Evolutionary conservation across 2,797 vertebrate genomes (phyloP), one percentile per base, ranked within the genome.

Genomic region (Eospalax fontanierii): DNA sequence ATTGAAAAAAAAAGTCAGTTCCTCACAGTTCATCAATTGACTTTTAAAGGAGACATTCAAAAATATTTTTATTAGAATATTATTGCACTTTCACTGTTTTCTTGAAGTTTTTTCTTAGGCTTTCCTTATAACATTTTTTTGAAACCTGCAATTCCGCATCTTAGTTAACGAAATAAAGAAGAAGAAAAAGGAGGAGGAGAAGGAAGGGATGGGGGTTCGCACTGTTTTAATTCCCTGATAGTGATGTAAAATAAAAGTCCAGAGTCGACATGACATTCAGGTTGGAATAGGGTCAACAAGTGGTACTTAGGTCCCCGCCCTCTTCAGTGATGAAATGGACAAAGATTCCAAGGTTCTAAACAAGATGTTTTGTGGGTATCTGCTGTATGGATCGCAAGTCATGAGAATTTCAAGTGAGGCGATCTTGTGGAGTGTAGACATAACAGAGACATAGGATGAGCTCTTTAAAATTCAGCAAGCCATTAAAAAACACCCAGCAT

Each of bases 381-480:
- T 19, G 74, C 2, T 35, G 85, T 81, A 98, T 98, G 95, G 35
- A 91, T 98, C 96, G 98, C 93, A 96, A 97, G 98, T 97, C 89
- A 90, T 89, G 96, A 92, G 80, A 90, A 95, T 91, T 98, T 97
- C 70, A 96, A 96, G 66, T 0, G 2, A 96, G 96, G 94, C 96
- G 96, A 95, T 87, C 96, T 93, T 97, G 93, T 91, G 59, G 46
- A 95, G 65, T 85, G 70, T 83, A 40, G 96, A 98, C 97, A 96
- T 97, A 98, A 98, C 81, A 38, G 96, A 98, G 96, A 98, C 0
- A 4, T 95, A 98, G 4, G 63, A 97, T 92, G 90, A 96, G 79
- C 96, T 97, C 91, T 97, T 97, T 93, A 97, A 1, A 63, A 98
- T 97, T 98, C 96, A 97, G 94, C 95, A 97, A 98, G 93, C 96